Evolutionary conservation across 2,797 vertebrate species (phyloP).

Genomic region (Melanotaenia nigrans): DNA sequence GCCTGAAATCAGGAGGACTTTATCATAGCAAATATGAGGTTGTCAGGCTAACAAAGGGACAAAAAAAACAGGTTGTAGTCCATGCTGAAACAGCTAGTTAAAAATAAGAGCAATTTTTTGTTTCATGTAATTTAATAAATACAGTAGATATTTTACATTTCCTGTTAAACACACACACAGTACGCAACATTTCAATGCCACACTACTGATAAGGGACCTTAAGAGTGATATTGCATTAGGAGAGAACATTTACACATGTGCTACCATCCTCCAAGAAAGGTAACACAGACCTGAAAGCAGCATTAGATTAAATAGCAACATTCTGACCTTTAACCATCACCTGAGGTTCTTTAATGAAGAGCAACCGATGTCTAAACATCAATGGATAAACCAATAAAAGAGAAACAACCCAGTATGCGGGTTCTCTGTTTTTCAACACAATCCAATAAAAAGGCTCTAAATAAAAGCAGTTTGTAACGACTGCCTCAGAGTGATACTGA

Average conservation of each 20-base stretch:
- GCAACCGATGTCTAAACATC: slow-evolving; percentile 37
- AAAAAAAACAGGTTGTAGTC: slow-evolving; percentile 9
- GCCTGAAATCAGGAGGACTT: too few relatives aligned
- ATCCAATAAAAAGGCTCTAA: slow-evolving; percentile 24
- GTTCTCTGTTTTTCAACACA: slow-evolving; percentile 20
- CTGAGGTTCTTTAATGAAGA: slow-evolving; percentile 56
- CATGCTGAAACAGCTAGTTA: slow-evolving; percentile 15
- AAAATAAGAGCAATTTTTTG: slow-evolving; percentile 3
- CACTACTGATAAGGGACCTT: slow-evolving; percentile 8
- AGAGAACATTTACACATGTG: slow-evolving; percentile 11
- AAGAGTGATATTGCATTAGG: slow-evolving; percentile 15
- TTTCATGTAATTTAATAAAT: slow-evolving; percentile 47
- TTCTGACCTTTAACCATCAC: slow-evolving; percentile 57
- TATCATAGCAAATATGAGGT: neutral
- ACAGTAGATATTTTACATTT: slow-evolving; percentile 31
- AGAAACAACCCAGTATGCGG: slow-evolving; percentile 20
- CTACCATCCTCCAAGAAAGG: slow-evolving; percentile 9
- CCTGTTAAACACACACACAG: slow-evolving; percentile 29
- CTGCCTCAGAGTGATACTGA: slow-evolving; percentile 30
- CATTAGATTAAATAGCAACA: slow-evolving; percentile 41
- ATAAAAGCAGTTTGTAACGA: slow-evolving; percentile 16
- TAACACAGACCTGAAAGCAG: slow-evolving; percentile 18
- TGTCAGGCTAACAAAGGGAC: neutral
- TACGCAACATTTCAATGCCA: neutral
- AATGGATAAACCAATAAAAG: slow-evolving; percentile 37